Evolutionary conservation across 2,888 invertebrate species (phyloP).

Genomic region (Argyresthia goedartella): DNA sequence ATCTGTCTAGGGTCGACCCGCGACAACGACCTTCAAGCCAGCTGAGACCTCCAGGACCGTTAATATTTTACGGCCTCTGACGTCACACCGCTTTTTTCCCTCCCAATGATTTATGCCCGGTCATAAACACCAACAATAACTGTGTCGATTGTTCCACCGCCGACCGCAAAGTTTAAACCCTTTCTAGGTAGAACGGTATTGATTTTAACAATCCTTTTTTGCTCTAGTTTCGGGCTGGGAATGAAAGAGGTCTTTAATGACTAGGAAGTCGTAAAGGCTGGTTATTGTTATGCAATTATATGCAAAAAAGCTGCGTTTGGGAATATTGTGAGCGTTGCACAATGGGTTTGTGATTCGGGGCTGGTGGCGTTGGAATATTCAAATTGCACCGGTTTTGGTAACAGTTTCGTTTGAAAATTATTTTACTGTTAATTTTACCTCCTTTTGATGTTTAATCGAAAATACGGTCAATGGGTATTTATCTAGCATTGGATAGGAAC

Average conservation of each 20-base stretch:
- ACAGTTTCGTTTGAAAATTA: no score
- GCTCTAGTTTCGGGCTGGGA: constrained; percentile 52
- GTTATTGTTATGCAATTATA: constrained; percentile 45
- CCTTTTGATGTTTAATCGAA: no score
- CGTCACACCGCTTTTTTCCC: constrained; percentile 55
- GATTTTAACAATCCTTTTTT: constrained; percentile 30
- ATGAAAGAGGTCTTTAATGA: constrained; percentile 25
- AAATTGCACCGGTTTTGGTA: no score
- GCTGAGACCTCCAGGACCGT: constrained; percentile 46
- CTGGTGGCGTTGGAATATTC: no score
- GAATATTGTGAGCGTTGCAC: neutral
- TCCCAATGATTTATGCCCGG: constrained; percentile 55
- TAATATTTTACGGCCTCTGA: constrained; percentile 60
- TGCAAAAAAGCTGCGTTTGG: constrained; percentile 50
- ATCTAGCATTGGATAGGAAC: no score
- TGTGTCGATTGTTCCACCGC: constrained; percentile 66
- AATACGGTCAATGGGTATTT: no score
- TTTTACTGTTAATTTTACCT: no score
- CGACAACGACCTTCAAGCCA: constrained; percentile 13
- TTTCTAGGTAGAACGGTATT: constrained; percentile 45
- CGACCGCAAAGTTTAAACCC: constrained; percentile 68
- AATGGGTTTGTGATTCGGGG: no score
- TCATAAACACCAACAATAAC: constrained; percentile 64
- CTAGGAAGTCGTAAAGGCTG: constrained; percentile 37
- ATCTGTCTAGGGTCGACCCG: neutral